Evolutionary conservation across 1,140 invertebrate species (phyloP).

Genomic region (Drosophila orosa): DNA sequence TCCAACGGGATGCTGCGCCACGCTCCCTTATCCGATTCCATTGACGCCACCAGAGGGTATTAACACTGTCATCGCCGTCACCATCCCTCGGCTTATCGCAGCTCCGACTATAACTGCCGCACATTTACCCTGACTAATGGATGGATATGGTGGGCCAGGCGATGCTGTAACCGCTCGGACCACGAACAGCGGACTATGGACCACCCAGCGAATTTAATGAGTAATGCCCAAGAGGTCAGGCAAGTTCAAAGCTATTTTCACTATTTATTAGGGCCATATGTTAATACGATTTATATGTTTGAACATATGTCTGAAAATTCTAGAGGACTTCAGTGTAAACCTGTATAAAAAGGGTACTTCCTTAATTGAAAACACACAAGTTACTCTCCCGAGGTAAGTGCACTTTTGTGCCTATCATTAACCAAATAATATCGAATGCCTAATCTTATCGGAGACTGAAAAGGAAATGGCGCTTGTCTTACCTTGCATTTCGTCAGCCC

Average conservation of each 20-base stretch:
- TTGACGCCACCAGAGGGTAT: conserved; percentile 33
- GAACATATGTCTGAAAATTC: conserved; percentile 7
- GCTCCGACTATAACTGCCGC: conserved; percentile 2
- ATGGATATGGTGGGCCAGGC: not conserved
- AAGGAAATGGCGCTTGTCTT: conserved; percentile 68
- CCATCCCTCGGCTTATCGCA: conserved; percentile 23
- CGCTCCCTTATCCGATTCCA: conserved; percentile 14
- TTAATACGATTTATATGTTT: not conserved
- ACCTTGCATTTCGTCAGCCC: conserved; percentile 91
- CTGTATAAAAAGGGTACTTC: not conserved
- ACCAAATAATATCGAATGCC: conserved; percentile 22
- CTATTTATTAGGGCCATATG: not conserved
- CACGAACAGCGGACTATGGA: conserved; percentile 5
- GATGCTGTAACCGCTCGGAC: conserved; percentile 17
- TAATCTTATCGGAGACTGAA: conserved; percentile 5
- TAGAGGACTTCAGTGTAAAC: not conserved
- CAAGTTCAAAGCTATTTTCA: conserved; percentile 7
- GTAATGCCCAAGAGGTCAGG: conserved; percentile 25
- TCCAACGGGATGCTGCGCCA: conserved; percentile 1
- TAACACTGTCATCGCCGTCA: conserved; percentile 15
- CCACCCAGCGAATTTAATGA: conserved; percentile 12
- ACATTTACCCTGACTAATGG: conserved; percentile 41
- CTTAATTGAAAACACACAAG: not conserved
- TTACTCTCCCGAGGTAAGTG: not conserved
- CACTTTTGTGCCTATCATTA: conserved; percentile 3